Evolutionary conservation across 2,888 invertebrate species (phyloP).

Genomic region (Gastrophysa polygoni): DNA sequence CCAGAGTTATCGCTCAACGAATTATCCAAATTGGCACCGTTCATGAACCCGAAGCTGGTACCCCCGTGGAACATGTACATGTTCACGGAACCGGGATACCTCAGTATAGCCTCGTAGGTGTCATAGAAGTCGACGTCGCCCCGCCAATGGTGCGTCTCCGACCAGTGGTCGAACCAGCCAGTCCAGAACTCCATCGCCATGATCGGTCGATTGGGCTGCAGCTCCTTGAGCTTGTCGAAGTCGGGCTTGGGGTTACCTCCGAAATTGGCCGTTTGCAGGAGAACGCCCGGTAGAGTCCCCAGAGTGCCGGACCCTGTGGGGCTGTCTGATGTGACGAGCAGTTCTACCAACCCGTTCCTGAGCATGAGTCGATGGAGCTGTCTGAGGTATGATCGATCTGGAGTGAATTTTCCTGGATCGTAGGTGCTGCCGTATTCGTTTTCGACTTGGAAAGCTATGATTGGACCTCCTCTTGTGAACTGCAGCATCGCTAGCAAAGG

Average conservation of each 20-base stretch:
- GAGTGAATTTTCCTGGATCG: slow-evolving; percentile 37
- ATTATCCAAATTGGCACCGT: slow-evolving; percentile 54
- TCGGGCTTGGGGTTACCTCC: slow-evolving; percentile 58
- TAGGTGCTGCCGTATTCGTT: slow-evolving; percentile 63
- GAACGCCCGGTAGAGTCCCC: slow-evolving; percentile 51
- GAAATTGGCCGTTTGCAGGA: slow-evolving; percentile 64
- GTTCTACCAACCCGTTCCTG: slow-evolving; percentile 55
- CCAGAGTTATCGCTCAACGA: slow-evolving; percentile 46
- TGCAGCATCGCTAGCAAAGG: slow-evolving; percentile 61
- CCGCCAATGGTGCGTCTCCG: slow-evolving; percentile 50
- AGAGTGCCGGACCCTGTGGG: slow-evolving; percentile 42
- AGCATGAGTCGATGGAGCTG: slow-evolving; percentile 53
- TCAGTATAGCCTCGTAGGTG: slow-evolving; percentile 39
- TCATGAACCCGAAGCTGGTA: slow-evolving; percentile 80
- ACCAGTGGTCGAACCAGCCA: slow-evolving; percentile 67
- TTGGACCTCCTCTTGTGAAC: slow-evolving; percentile 81
- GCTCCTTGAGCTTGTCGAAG: slow-evolving; percentile 54
- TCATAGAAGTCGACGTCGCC: slow-evolving; percentile 39
- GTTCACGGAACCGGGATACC: slow-evolving; percentile 69
- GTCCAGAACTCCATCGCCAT: slow-evolving; percentile 68
- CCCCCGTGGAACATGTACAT: slow-evolving; percentile 96
- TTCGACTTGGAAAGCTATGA: slow-evolving; percentile 88
- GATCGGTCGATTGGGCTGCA: slow-evolving; percentile 61
- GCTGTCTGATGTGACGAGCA: slow-evolving; percentile 63
- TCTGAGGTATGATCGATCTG: slow-evolving; percentile 47